Conservation (phyloP, 2,797 vertebrate species). For the Heteromormyrus szaboi region DNA sequence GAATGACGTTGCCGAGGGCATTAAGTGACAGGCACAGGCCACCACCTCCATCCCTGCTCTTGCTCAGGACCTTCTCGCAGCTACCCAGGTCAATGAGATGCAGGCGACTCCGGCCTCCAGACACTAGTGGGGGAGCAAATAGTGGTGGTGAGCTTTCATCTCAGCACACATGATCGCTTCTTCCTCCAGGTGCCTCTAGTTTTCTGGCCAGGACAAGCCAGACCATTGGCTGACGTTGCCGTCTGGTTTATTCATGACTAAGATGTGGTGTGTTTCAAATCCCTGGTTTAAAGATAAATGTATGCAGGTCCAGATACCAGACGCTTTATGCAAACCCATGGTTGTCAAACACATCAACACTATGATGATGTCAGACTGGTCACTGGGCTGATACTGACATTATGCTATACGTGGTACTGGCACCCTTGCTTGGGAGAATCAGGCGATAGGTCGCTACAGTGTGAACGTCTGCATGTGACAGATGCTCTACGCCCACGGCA, state of each 20-base stretch:
- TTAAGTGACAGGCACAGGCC: conserved; percentile 83
- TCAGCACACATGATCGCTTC: neutral
- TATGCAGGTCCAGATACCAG: conserved; percentile 28
- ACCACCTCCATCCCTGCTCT: conserved; percentile 79
- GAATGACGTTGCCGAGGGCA: conserved; percentile 89
- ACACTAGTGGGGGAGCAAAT: conserved; percentile 66
- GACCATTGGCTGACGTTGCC: conserved; percentile 22
- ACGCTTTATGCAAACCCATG: conserved; percentile 25
- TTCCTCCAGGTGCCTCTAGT: neutral
- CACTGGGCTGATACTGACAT: neutral
- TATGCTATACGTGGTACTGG: neutral
- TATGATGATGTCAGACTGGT: neutral
- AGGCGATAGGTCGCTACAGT: neutral
- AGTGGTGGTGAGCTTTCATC: neutral
- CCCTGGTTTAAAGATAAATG: conserved; percentile 30
- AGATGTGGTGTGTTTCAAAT: conserved; percentile 45
- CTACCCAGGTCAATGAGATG: conserved; percentile 95
- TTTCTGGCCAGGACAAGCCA: conserved; percentile 28
- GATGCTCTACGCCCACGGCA: conserved; percentile 10
- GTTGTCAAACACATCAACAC: neutral
- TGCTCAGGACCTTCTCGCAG: conserved; percentile 82
- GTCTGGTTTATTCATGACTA: conserved; percentile 48
- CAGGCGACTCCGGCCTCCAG: conserved; percentile 88
- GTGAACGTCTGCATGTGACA: neutral
- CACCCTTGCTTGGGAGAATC: neutral